These are phyloP conservation scores for Brachionus koreanus DNA, from an alignment of 1,140 invertebrate genomes.

Conservation along the genomic window DNA sequence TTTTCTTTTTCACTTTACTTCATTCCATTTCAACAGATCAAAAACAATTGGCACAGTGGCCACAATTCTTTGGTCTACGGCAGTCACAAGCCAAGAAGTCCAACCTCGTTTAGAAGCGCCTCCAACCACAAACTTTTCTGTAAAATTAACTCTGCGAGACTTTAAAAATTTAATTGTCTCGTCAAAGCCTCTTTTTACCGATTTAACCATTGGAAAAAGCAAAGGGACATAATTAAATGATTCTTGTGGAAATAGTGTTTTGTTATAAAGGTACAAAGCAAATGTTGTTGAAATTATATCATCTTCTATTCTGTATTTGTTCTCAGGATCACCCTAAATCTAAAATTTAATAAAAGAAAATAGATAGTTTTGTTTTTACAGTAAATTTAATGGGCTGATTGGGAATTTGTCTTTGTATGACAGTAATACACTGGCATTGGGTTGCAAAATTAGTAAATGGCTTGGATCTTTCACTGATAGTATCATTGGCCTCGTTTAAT, in stretches of 20 bases:
- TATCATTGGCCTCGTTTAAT: slow-evolving; percentile 45
- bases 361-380: slow-evolving; percentile 43
- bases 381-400: slow-evolving; percentile 50
- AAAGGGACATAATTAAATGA: slow-evolving; percentile 41
- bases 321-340: slow-evolving; percentile 49
- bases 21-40: slow-evolving; percentile 27
- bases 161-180: slow-evolving; percentile 48
- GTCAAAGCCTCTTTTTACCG: slow-evolving; percentile 50
- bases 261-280: slow-evolving; percentile 48
- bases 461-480: slow-evolving; percentile 48
- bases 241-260: not conserved
- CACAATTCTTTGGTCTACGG: slow-evolving; percentile 35
- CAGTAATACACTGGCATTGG: slow-evolving; percentile 48
- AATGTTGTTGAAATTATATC: slow-evolving; percentile 51
- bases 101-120: slow-evolving; percentile 51
- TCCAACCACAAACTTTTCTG: slow-evolving; percentile 49
- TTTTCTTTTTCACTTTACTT: not conserved
- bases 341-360: not conserved
- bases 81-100: slow-evolving; percentile 24
- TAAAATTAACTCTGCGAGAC: slow-evolving; percentile 41
- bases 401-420: slow-evolving; percentile 50
- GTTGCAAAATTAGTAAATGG: slow-evolving; percentile 48
- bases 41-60: slow-evolving; percentile 25
- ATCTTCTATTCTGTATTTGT: slow-evolving; percentile 48
- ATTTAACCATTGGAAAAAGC: slow-evolving; percentile 48